Evolutionary conservation across 2,888 invertebrate genomes (phyloP), one percentile per base, ranked within the genome.

Genomic region (Andrena marginata): DNA sequence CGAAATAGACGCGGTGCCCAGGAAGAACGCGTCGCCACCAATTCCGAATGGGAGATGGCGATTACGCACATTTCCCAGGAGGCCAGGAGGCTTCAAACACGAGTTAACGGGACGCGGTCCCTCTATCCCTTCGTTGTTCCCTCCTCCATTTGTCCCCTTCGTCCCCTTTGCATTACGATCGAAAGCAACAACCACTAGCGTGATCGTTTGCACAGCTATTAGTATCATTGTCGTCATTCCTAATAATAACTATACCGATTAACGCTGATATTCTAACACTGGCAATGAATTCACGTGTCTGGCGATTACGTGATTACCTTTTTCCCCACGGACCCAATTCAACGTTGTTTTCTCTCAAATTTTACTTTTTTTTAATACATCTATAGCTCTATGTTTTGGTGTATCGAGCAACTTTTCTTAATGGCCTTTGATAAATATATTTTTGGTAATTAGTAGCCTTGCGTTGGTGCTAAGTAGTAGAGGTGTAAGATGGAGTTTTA

Each of bases 21-120:
- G 86, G 80, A 88, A 90, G 91, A 90, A 91, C 85, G 82, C 86
- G 79, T 86, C 82, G 87, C 84, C 82, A 84, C 77, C 86, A 85
- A 85, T 88, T 82, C 85, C 88, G 91, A 91, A 90, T 88, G 88
- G 92, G 87, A 92, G 78, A 83, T 83, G 87, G 83, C 93, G 93
- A 93, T 94, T 94, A 94, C 91, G 91, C 91, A 91, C 93, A 93
- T 94, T 94, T 94, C 94, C 93, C 93, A 76, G 60, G 93, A 87
- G 93, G 73, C 80, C 78, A 67, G 23, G 56, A 80, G 86, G 87
- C 89, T 90, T 88, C 87, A 89, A 91, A 90, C 84, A 62, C 77
- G 68, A 88, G 81, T 81, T 80, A 87, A 89, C 89, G 85, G 20
- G 80, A 84, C 68, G 80, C 82, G 51, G 64, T 67, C 63, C 85